phyloP scores from a whole-genome alignment of 2,888 invertebrate species.

The Tuberolachnus salignus region DNA sequence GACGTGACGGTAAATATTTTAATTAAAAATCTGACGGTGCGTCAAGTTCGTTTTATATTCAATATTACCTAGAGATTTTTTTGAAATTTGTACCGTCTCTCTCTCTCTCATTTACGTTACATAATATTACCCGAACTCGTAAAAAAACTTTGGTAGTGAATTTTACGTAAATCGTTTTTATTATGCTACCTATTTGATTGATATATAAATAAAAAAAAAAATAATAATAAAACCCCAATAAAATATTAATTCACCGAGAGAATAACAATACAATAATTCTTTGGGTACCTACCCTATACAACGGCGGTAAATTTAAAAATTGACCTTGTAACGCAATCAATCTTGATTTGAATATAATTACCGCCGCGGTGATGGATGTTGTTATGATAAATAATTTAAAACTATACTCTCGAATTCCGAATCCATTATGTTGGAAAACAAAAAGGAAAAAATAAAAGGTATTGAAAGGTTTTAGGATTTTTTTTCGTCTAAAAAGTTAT shows the following conservation, averaged over 20 bases:
- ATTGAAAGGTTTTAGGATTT: background rate
- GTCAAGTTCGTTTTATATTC: too few relatives aligned
- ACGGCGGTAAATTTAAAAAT: background rate
- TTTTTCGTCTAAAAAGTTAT: slow-evolving; percentile 2
- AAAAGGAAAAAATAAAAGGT: background rate
- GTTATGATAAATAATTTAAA: slow-evolving; percentile 12
- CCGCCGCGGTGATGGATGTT: background rate
- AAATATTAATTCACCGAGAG: background rate
- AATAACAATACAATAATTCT: background rate
- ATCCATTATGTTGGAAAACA: background rate
- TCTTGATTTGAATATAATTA: slow-evolving; percentile 8
- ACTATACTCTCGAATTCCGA: background rate
- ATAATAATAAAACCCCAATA: background rate
- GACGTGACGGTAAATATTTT: too few relatives aligned
- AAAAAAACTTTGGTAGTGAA: too few relatives aligned
- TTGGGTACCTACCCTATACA: too few relatives aligned
- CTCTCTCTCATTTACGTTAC: too few relatives aligned
- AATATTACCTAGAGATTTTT: too few relatives aligned
- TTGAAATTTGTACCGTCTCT: too few relatives aligned
- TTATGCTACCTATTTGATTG: background rate
- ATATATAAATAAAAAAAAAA: background rate
- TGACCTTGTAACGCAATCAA: background rate
- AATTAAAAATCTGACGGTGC: too few relatives aligned
- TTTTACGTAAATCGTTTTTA: background rate
- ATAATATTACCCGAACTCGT: too few relatives aligned